Evolutionary conservation across 2,113 vertebrate genomes (phyloP), one percentile per base, ranked within the genome.

Genomic region (Paramisgurnus dabryanus): DNA sequence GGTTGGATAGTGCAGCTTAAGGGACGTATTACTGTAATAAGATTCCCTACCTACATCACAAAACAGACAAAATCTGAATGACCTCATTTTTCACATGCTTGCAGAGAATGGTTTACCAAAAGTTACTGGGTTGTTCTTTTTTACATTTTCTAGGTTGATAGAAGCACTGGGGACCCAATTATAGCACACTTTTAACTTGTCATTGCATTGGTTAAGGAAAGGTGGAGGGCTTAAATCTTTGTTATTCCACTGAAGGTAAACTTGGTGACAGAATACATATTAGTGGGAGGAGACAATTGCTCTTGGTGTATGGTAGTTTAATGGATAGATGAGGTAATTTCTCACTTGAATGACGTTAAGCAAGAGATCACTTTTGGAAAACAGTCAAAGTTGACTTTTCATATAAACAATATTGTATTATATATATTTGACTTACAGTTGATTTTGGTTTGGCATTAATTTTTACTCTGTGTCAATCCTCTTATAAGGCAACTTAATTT

Each of bases 221-320:
- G 18, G 34, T 6, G 4, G 18, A 43, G 7, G 10, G 18, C 18
- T 75, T 75, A 75, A 63, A 63, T 75, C 27, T 41, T 27, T 47
- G 12, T 27, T 47, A 75, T 13, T 63, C 22, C 12, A 15, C 13
- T 47, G 7, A 63, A 75, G 18, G 57, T 43, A 45, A 22, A 13
- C 67, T 18, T 58, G 22, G 22, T 22, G 22, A 22, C 27, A 34
- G 27, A 34, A 34, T 34, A 34, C 27, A 34, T 34, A 34, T 17
- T 85, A 81, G 85, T 83, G 86, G 83, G 83, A 84, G 65, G 82
- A 86, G 85, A 91, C 84, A 77, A 81, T 60, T 79, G 81, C 72
- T 60, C 27, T 47, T 69, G 58, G 50, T 66, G 27, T 58, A 67
- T 69, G 76, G 22, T 68, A 78, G 47, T 53, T 78, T 55, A 45